Conservation (phyloP, 1,140 invertebrate genomes). For the Apis cerana region DNA sequence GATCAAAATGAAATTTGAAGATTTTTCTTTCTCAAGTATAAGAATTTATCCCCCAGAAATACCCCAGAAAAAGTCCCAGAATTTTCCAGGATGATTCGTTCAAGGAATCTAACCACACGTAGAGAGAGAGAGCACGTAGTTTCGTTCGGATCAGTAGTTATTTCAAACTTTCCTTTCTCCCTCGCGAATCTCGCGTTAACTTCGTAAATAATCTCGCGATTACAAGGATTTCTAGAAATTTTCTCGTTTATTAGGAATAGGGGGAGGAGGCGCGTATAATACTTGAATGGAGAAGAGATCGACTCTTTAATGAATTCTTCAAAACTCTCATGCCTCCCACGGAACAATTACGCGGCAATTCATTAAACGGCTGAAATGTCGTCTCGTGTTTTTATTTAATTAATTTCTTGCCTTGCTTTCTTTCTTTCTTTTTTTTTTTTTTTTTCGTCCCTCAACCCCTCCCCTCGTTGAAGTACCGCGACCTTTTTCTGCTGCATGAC, state of each 20-base stretch:
- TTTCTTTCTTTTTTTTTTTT: not conserved
- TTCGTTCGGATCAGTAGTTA: constrained; percentile 15
- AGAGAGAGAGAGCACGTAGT: not conserved
- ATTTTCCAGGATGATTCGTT: no score
- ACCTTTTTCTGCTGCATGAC: constrained; percentile 19
- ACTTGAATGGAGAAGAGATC: not conserved
- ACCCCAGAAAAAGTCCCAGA: no score
- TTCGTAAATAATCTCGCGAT: constrained; percentile 1
- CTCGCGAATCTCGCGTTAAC: no score
- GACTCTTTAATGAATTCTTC: constrained; percentile 45
- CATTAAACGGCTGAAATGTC: constrained; percentile 42
- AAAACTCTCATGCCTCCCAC: constrained; percentile 18
- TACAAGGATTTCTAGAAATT: constrained; percentile 19
- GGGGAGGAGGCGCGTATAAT: not conserved
- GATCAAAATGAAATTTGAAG: no score
- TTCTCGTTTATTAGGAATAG: constrained; percentile 24
- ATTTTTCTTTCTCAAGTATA: no score
- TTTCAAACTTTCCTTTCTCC: not conserved
- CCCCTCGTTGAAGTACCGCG: constrained; percentile 6
- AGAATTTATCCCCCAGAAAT: no score
- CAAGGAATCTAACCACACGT: no score
- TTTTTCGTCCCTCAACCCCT: not conserved
- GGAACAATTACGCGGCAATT: constrained; percentile 46
- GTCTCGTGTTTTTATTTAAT: constrained; percentile 40
- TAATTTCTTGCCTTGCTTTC: constrained; percentile 20